phyloP scores from a whole-genome alignment of 2,888 invertebrate species.

The Drosophila peninsularis region DNA sequence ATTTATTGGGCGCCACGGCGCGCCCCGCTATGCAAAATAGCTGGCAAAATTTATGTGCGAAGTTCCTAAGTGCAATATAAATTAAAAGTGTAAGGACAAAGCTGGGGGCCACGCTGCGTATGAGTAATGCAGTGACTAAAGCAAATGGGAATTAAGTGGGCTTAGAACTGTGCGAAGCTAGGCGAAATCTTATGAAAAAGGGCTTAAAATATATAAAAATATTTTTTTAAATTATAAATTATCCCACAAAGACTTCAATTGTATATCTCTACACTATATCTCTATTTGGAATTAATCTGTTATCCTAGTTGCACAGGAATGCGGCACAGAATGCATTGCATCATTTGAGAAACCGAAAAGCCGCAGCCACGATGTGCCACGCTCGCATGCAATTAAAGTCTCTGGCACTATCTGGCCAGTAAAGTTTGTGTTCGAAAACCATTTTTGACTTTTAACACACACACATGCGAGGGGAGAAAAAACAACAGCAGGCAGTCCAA shows the following conservation, averaged over 20 bases:
- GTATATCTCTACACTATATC: neutral
- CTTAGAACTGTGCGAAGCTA: neutral
- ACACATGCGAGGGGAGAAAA: constrained; percentile 11
- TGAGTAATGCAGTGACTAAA: constrained; percentile 47
- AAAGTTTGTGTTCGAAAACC: constrained; percentile 42
- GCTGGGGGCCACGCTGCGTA: constrained; percentile 30
- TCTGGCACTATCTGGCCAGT: constrained; percentile 40
- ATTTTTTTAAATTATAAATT: neutral
- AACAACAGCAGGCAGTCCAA: constrained; percentile 42
- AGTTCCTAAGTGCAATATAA: constrained; percentile 74
- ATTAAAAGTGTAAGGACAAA: constrained; percentile 56
- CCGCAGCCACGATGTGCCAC: constrained; percentile 47
- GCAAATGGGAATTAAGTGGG: constrained; percentile 3
- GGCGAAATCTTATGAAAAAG: too few relatives aligned
- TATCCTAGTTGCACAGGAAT: neutral
- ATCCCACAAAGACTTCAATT: neutral
- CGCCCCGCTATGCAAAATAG: constrained; percentile 64
- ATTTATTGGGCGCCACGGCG: constrained; percentile 69
- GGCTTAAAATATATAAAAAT: neutral
- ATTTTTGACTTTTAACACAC: constrained; percentile 63
- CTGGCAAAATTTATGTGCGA: constrained; percentile 69
- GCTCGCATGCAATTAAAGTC: constrained; percentile 59
- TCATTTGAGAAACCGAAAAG: constrained; percentile 3
- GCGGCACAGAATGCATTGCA: constrained; percentile 1
- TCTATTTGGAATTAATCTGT: neutral